These are phyloP conservation scores for Spondyliosoma cantharus DNA, from an alignment of 2,797 vertebrate genomes.

Conservation along the genomic window DNA sequence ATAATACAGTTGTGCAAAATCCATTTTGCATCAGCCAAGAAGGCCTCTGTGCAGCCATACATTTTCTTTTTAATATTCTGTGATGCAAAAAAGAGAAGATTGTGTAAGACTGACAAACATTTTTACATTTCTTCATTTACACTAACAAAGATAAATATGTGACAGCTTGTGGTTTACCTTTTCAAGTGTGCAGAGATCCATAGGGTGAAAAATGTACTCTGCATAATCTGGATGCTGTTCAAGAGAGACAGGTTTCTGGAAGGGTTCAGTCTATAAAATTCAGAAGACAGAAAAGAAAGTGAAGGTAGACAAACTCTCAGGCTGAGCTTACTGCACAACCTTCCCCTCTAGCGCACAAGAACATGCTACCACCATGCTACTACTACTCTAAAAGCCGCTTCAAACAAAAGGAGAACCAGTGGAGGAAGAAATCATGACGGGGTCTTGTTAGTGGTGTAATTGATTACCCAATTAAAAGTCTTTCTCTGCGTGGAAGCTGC, in stretches of 20 bases:
- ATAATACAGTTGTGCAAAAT: constrained; percentile 99
- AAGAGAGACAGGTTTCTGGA: constrained; percentile 98
- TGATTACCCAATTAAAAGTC: constrained; percentile 89
- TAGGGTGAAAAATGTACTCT: constrained; percentile 99
- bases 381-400: constrained; percentile 67
- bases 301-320: constrained; percentile 39
- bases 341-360: constrained; percentile 51
- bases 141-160: neutral
- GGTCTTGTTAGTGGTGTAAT: constrained; percentile 83
- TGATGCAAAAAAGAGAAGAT: constrained; percentile 44
- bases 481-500: constrained; percentile 86
- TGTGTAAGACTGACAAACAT: neutral
- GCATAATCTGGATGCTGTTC: constrained; percentile 99
- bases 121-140: neutral
- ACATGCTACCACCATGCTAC: constrained; percentile 68
- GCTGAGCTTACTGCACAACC: constrained; percentile 20
- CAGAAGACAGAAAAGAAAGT: constrained; percentile 39
- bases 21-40: constrained; percentile 98
- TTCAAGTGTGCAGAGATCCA: constrained; percentile 99
- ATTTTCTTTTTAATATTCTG: constrained; percentile 99
- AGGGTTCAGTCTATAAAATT: constrained; percentile 92
- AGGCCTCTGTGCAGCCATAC: constrained; percentile 99
- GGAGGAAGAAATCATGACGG: constrained; percentile 76
- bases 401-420: constrained; percentile 71
- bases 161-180: constrained; percentile 85